These are phyloP conservation scores for Marmota flaviventris DNA, from an alignment of 2,113 vertebrate genomes.

Conservation along the genomic window DNA sequence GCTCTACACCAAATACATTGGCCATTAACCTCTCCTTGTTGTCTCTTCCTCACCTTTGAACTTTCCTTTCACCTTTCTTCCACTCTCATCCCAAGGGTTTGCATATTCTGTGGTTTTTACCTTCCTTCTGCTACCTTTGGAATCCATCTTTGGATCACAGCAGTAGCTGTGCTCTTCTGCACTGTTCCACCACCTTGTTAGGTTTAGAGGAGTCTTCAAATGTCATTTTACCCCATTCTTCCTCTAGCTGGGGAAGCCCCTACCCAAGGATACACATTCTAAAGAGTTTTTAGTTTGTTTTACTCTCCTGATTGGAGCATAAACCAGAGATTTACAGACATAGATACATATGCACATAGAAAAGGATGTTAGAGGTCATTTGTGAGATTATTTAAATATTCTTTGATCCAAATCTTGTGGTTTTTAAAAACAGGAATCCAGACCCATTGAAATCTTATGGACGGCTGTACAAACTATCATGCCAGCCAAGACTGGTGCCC, in stretches of 20 bases:
- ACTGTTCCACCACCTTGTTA: accelerated
- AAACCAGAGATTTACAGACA: neutral
- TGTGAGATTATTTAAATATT: neutral
- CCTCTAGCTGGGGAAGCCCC: neutral
- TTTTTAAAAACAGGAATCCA: neutral
- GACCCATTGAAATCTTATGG: neutral
- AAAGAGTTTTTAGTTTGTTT: neutral
- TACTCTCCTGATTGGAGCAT: neutral
- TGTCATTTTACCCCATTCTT: neutral
- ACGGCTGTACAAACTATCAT: neutral
- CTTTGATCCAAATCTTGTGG: neutral
- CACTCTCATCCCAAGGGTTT: neutral
- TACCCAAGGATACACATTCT: neutral
- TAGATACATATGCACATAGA: neutral
- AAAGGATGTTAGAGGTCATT: neutral
- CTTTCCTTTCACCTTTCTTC: neutral
- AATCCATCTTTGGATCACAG: neutral
- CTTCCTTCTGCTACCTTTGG: neutral
- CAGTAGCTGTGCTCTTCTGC: neutral
- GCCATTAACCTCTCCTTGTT: neutral
- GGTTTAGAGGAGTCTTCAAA: neutral
- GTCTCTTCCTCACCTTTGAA: neutral
- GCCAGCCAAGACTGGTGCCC: neutral
- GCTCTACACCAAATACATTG: neutral
- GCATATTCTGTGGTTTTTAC: neutral